A percentile compares a stretch with the other conserved stretches of the same genome.
Evolutionary conservation across 2,113 vertebrate genomes (phyloP).

Genomic region (Xenopus borealis): DNA sequence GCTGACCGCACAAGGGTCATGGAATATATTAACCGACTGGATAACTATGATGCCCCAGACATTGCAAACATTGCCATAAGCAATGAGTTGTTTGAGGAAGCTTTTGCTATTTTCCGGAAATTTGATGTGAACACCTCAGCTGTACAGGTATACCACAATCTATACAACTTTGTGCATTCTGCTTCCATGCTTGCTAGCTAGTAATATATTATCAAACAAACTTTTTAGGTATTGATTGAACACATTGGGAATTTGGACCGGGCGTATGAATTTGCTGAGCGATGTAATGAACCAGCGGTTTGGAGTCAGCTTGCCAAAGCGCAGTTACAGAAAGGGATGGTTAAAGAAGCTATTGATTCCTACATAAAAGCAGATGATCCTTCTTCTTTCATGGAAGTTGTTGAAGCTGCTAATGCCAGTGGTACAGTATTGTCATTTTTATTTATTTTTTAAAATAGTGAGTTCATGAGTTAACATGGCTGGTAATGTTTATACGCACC

Average conservation of each 20-base stretch:
- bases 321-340: conserved; percentile 93
- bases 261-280: conserved; percentile 95
- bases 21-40: conserved; percentile 96
- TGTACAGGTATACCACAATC: conserved; percentile 74
- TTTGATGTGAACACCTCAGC: conserved; percentile 98
- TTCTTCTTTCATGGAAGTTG: conserved; percentile 97
- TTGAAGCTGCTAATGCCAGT: conserved; percentile 92
- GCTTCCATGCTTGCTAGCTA: too few relatives aligned
- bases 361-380: conserved; percentile 98
- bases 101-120: conserved; percentile 95
- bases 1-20: conserved; percentile 95
- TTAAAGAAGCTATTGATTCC: conserved; percentile 97
- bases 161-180: not conserved
- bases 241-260: conserved; percentile 96
- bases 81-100: conserved; percentile 95
- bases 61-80: conserved; percentile 98
- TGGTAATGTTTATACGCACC: too few relatives aligned
- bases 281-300: conserved; percentile 95
- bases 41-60: conserved; percentile 96
- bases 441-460: too few relatives aligned
- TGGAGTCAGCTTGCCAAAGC: conserved; percentile 98
- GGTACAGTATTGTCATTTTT: conserved; percentile 64
- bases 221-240: conserved; percentile 87
- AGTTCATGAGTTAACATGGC: too few relatives aligned
- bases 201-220: not conserved